These are phyloP conservation scores for Morone chrysops DNA, from an alignment of 2,113 vertebrate species.

Conservation along the genomic window DNA sequence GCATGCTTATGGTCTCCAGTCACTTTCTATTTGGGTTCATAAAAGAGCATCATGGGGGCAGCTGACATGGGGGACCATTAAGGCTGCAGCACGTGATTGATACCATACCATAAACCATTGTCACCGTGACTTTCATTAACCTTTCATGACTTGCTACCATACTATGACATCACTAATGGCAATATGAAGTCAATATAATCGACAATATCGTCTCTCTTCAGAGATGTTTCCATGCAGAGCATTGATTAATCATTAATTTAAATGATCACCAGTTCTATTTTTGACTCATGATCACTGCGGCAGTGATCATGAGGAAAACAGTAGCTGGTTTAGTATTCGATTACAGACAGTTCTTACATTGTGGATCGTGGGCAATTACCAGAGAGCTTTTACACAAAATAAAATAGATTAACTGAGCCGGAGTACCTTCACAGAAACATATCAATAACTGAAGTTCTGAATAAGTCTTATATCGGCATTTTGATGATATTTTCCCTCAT, in stretches of 20 bases:
- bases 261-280: conserved; percentile 21
- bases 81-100: conserved; percentile 64
- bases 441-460: background rate
- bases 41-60: conserved; percentile 49
- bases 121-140: conserved; percentile 70
- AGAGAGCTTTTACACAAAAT: background rate
- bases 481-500: background rate
- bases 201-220: background rate
- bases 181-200: conserved; percentile 41
- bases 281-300: too few species aligned
- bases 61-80: conserved; percentile 52
- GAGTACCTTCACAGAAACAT: background rate
- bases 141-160: conserved; percentile 40
- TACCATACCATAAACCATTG: conserved; percentile 49
- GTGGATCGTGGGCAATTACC: background rate
- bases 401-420: background rate
- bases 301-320: conserved; percentile 19
- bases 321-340: background rate
- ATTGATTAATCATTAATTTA: conserved; percentile 50
- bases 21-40: conserved; percentile 56
- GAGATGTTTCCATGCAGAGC: background rate
- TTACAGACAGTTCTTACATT: background rate
- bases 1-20: conserved; percentile 58
- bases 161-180: conserved; percentile 36
- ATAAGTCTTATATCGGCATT: background rate